Conservation (phyloP, 2,888 invertebrate species). For the Megaustenia siamemsis region DNA sequence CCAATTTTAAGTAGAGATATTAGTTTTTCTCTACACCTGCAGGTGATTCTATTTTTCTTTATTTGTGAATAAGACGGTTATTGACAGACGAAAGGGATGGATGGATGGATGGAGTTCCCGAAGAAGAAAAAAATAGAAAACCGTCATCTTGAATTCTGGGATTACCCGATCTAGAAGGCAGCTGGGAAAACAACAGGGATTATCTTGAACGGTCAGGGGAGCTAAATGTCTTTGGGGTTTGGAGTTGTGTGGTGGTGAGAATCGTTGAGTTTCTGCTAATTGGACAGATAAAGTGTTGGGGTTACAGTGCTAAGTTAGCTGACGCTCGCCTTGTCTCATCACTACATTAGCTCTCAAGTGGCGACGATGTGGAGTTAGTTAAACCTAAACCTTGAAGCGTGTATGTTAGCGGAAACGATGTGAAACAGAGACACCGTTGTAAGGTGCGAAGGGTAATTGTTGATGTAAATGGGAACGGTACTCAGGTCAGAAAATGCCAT, state of each 20-base stretch:
- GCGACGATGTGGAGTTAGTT: not conserved
- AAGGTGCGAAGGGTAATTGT: not conserved
- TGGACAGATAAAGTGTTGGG: constrained; percentile 20
- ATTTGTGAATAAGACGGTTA: not conserved
- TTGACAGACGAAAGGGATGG: not conserved
- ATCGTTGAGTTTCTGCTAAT: constrained; percentile 26
- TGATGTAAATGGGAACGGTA: not conserved
- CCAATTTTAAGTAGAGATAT: too few relatives aligned
- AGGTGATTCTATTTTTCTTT: not conserved
- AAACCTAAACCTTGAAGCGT: not conserved
- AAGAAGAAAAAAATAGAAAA: too few relatives aligned
- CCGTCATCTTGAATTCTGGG: not conserved
- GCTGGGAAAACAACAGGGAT: constrained; percentile 43
- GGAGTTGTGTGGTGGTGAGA: not conserved
- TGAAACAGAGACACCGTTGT: not conserved
- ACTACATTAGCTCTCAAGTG: constrained; percentile 24
- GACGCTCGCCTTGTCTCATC: not conserved
- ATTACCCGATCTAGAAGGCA: constrained; percentile 27
- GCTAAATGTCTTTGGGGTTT: constrained; percentile 38
- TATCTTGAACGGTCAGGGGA: constrained; percentile 22
- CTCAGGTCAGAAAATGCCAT: too few relatives aligned
- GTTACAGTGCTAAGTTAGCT: constrained; percentile 10
- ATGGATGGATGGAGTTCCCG: not conserved
- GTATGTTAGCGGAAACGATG: constrained; percentile 4
- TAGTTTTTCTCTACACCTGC: not conserved